Base-by-base conservation (phyloP, 2,113 vertebrate species). In the Scophthalmus maximus region DNA sequence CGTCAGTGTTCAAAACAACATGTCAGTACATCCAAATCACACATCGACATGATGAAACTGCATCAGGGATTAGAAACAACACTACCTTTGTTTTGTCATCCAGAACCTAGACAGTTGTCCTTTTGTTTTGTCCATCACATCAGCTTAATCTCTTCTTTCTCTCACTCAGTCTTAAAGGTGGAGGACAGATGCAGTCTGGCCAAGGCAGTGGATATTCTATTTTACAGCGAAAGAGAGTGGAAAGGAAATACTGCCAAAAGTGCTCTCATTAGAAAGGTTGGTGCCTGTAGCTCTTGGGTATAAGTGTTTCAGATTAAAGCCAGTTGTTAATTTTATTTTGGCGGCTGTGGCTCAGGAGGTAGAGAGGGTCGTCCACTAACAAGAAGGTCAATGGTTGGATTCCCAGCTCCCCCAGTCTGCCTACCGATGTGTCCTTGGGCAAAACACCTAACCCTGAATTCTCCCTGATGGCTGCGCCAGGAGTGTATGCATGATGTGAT, bases 221-320 rank as follows among this genome's bases (percentile, higher is more conserved):
- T 92, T 15, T 98, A 98, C 77, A 96, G 97, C 75, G 92, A 94
- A 81, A 94, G 89, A 56, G 97, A 99, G 82, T 99, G 97, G 97
- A 95, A 93, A 87, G 96, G 97, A 82, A 94, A 95, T 55, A 99
- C 97, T 2, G 90, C 95, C 69, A 96, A 93, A 88, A 96, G 97
- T 60, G 90, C 91, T 30, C 94, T 91, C 38, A 98, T 98, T 86
- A 96, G 91, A 90, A 96, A 97, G 95, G 97, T 98, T 69, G 22
- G 61, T 75, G 32, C 18, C 66, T 78, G 25, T 7, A 22, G 32
- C 53, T 77, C 29, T 23, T 11, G 26, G 47, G 29, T 44, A 40
- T 26, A 75, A 53, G 32, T 2, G 18, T 15, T 70, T 66, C 32
- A 52, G 6, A 51, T 67, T 61, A 63, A 76, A 63, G n/a, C n/a